Base-by-base conservation (phyloP, 2,797 vertebrate genomes). In the Peromyscus aztecus region DNA sequence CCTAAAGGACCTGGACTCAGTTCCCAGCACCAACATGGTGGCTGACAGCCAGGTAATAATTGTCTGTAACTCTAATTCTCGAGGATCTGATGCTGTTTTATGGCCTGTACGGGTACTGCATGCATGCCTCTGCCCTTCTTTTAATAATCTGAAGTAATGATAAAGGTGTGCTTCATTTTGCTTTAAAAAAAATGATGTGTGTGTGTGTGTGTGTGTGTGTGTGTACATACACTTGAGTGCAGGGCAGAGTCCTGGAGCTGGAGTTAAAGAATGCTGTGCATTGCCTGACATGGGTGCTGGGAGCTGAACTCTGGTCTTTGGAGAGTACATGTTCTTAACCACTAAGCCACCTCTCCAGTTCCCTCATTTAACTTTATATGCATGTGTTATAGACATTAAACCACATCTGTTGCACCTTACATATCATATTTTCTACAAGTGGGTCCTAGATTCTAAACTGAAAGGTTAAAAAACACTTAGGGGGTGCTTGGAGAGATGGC, bases 351-450 rank as follows among this genome's bases (percentile, higher is more conserved):
- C 63, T 49, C 34, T 17, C 21, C 34, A 12, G 34, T 2, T 24
- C 23, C 46, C 40, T 78, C 24, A 73, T 52, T 94, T 96, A 94
- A 96, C 67, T 92, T 76, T 76, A 55, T 27, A 61, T 34, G 17
- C 76, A 10, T 71, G 34, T 73, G 93, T 34, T 67, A 6, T 89
- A 97, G 76, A 67, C 83, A 83, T 84, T 86, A 89, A 94, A 61
- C 19, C 43, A 92, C 29, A 92, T 23, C 65, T n/a, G 59, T 14
- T 93, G 61, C 55, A 27, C 27, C 37, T 89, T 82, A 85, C 31
- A 91, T 14, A 93, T 73, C 63, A 87, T 84, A 76, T 90, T 80
- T 92, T 78, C 43, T 81, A 43, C 77, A 90, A 92, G 7, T 80
- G 71, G 92, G 49, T 73, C n/a, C 1, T 52, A 19, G 34, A 93